These are phyloP conservation scores for Drosophila mimetica DNA, from an alignment of 2,888 invertebrate genomes.

Conservation along the genomic window DNA sequence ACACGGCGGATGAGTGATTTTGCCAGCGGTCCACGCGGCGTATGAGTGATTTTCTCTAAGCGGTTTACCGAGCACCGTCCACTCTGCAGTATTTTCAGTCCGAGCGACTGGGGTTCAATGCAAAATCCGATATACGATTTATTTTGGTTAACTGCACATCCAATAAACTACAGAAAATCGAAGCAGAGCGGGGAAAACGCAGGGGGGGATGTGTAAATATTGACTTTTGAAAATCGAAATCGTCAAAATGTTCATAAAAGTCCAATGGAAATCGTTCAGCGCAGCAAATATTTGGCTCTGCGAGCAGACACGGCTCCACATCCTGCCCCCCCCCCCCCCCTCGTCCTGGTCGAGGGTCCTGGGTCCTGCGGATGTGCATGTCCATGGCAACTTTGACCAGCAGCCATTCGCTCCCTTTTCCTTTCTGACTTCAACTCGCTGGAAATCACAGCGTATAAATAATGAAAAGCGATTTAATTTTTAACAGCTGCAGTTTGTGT, in stretches of 20 bases:
- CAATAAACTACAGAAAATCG: constrained; percentile 59
- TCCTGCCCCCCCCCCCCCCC: not conserved
- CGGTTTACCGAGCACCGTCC: constrained; percentile 58
- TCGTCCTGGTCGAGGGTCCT: not conserved
- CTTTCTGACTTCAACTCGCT: constrained; percentile 19
- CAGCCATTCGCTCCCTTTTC: constrained; percentile 6
- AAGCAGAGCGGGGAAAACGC: not conserved
- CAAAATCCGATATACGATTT: constrained; percentile 74
- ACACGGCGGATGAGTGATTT: constrained; percentile 76
- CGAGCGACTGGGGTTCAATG: constrained; percentile 12
- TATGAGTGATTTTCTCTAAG: constrained; percentile 77
- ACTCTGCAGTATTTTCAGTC: constrained; percentile 14
- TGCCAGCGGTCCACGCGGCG: constrained; percentile 58
- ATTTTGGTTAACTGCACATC: constrained; percentile 79
- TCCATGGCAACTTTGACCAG: constrained; percentile 47
- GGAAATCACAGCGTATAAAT: constrained; percentile 73
- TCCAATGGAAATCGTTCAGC: constrained; percentile 63
- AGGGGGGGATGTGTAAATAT: constrained; percentile 64
- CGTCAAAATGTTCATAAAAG: constrained; percentile 77
- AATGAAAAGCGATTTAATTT: constrained; percentile 77
- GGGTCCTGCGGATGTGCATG: constrained; percentile 37
- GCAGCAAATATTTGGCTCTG: constrained; percentile 69
- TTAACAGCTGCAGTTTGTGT: constrained; percentile 58
- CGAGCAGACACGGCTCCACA: constrained; percentile 60
- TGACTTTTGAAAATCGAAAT: constrained; percentile 78